phyloP scores from a whole-genome alignment of 2,888 invertebrate species.

The Caenorhabditis drosophilae region DNA sequence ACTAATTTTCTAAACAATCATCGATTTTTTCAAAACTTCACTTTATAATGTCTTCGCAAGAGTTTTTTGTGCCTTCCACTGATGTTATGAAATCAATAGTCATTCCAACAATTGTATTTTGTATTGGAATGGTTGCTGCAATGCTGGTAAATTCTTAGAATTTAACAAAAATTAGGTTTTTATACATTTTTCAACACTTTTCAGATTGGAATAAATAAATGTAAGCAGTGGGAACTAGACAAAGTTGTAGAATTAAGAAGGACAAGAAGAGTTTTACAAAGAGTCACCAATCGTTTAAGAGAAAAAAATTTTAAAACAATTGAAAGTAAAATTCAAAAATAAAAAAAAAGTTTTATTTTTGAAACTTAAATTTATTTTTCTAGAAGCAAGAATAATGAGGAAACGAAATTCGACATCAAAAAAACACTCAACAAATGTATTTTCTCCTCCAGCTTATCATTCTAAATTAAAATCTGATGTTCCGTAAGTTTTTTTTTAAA shows the following conservation, averaged over 20 bases:
- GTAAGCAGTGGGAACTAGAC: constrained; percentile 69
- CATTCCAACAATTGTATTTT: constrained; percentile 68
- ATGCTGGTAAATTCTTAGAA: constrained; percentile 55
- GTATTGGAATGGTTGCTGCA: constrained; percentile 67
- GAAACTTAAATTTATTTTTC: constrained; percentile 2
- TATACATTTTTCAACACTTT: neutral
- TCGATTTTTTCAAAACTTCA: neutral
- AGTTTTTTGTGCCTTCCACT: constrained; percentile 57
- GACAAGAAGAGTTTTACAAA: constrained; percentile 65
- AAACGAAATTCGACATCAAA: constrained; percentile 50
- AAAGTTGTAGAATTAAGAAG: constrained; percentile 68
- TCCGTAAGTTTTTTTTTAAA: constrained; percentile 22
- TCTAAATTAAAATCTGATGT: constrained; percentile 38
- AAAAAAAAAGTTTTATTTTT: neutral
- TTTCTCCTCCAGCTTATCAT: constrained; percentile 53
- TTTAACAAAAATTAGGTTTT: too few relatives aligned
- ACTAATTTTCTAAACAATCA: constrained; percentile 4
- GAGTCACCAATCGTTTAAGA: constrained; percentile 64
- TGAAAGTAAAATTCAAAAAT: constrained; percentile 55
- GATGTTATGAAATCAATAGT: constrained; percentile 67
- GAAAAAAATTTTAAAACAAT: constrained; percentile 68
- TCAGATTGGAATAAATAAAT: constrained; percentile 67
- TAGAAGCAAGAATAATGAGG: constrained; percentile 64
- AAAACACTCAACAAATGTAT: constrained; percentile 26
- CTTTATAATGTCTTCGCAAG: constrained; percentile 27